Evolutionary conservation across 2,797 vertebrate species (phyloP), one percentile per base, ranked within the genome.

Genomic region (Bufotes viridis): DNA sequence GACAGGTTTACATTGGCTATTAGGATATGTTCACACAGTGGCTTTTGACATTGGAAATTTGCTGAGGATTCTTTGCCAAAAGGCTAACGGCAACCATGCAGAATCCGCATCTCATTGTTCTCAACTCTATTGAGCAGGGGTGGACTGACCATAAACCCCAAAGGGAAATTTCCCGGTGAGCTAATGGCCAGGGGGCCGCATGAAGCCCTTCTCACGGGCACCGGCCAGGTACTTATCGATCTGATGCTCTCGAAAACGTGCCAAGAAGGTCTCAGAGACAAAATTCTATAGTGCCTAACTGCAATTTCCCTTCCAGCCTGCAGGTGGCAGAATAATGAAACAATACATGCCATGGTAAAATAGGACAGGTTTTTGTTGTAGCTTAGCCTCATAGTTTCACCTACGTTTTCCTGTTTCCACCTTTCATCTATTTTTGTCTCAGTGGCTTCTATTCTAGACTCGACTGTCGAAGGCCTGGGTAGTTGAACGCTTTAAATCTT

Each of bases 271-370:
- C 14, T 72, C 15, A 72, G 14, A 26, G 7, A 69, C 2, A 6
- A 15, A 74, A 51, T 51, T 18, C 22, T 20, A n/a, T 2, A 78
- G 13, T 75, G 20, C 11, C 8, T 76, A 65, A 9, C 11, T 63
- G 78, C 34, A 58, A 63, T 49, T 1, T 55, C 17, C 29, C 4
- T 24, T 69, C 2, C 22, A 58, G 61, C 63, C 81, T 88, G 63
- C 14, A 88, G 87, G 75, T 79, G 81, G 81, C 87, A 88, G 81
- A 60, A 67, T 78, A 83, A 87, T 49, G 13, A 87, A 84, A 84
- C 74, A 0, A 49, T 78, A 53, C 10, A 12, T 18, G n/a, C 18
- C 13, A 76, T 75, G 70, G 29, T 70, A n/a, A 34, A 61, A 63
- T 17, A 75, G 55, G 57, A 57, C 58, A 7, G 18, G 20, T 14